Evolutionary conservation across 2,888 invertebrate species (phyloP).

Genomic region (Meiosimyza decipiens): DNA sequence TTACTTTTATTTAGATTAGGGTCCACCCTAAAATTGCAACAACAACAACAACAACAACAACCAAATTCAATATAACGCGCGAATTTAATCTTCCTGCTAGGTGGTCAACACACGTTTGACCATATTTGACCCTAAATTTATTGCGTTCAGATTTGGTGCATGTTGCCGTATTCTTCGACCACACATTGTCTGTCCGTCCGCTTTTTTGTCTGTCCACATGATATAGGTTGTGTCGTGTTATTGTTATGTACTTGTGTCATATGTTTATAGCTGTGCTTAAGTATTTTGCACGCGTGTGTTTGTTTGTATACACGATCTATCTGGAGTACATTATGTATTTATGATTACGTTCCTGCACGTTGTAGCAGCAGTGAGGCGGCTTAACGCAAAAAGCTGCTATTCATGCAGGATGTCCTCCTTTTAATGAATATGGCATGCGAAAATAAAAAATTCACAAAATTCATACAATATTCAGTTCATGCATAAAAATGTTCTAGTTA

Average conservation of each 20-base stretch:
- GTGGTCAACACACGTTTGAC: slow-evolving; percentile 29
- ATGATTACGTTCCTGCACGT: slow-evolving; percentile 12
- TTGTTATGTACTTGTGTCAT: slow-evolving; percentile 26
- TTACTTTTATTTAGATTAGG: too few relatives aligned
- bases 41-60: not conserved
- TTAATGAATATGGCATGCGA: not conserved
- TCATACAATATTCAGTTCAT: not conserved
- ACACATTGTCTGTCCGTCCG: not conserved
- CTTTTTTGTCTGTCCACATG: not conserved
- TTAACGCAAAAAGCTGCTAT: not conserved
- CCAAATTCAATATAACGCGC: slow-evolving; percentile 28
- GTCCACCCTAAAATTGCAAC: not conserved
- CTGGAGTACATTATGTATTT: slow-evolving; percentile 18
- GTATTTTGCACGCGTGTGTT: slow-evolving; percentile 11
- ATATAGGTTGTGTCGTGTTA: slow-evolving; percentile 29
- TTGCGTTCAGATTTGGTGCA: slow-evolving; percentile 31
- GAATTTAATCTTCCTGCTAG: slow-evolving; percentile 22
- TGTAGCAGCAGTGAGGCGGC: not conserved
- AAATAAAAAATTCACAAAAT: too few relatives aligned
- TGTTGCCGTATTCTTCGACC: slow-evolving; percentile 1
- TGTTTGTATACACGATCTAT: not conserved
- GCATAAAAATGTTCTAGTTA: not conserved
- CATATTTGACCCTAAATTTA: slow-evolving; percentile 37
- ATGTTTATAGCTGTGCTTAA: slow-evolving; percentile 21
- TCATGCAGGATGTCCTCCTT: slow-evolving; percentile 12